phyloP scores from a whole-genome alignment of 2,113 vertebrate species.

The Dipodomys stephensi region DNA sequence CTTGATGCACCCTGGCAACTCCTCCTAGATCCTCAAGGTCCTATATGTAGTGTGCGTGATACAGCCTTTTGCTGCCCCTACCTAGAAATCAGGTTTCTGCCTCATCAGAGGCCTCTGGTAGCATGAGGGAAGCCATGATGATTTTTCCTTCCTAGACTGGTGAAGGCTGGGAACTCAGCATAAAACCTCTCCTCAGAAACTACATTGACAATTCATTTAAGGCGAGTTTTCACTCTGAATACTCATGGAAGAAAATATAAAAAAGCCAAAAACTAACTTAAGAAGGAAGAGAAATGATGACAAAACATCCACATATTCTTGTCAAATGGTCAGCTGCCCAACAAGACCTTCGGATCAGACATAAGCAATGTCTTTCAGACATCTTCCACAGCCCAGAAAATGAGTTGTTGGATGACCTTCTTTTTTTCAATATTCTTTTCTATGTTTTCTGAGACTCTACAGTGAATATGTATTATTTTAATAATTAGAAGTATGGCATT shows the following conservation, averaged over 20 bases:
- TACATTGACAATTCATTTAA: too few species aligned
- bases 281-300: constrained; percentile 27
- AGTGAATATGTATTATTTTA: too few species aligned
- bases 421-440: too few species aligned
- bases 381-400: constrained; percentile 26
- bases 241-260: background rate
- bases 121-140: background rate
- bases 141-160: background rate
- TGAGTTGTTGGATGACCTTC: too few species aligned
- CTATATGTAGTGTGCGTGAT: background rate
- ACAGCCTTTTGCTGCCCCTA: background rate
- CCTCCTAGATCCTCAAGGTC: background rate
- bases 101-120: background rate
- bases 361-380: background rate
- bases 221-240: background rate
- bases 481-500: too few species aligned
- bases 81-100: background rate
- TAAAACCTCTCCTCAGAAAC: background rate
- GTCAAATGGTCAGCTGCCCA: constrained; percentile 33
- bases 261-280: constrained; percentile 40
- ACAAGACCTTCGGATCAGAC: background rate
- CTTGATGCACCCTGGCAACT: background rate
- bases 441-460: too few species aligned
- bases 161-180: background rate
- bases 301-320: constrained; percentile 1